Evolutionary conservation across 64 coral and sea anemone species (phyloP).

Genomic region (Montipora capricornis): DNA sequence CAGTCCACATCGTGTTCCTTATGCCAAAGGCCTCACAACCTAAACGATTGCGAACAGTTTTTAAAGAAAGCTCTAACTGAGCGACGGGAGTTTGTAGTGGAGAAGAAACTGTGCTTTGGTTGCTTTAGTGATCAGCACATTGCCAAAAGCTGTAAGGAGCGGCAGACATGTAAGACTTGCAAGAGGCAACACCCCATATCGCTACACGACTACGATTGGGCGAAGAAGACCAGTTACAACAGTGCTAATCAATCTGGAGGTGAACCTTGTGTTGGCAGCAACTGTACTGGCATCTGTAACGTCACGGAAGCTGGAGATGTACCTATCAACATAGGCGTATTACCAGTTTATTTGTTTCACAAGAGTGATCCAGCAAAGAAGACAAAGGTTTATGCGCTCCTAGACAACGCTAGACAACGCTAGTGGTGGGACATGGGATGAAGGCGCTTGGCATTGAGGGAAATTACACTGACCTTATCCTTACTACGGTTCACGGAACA

Average conservation of each 20-base stretch:
- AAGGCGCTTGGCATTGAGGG: conserved; percentile 56
- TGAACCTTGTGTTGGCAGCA: conserved; percentile 8
- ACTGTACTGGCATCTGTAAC: conserved; percentile 15
- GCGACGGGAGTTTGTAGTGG: conserved; percentile 23
- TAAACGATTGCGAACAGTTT: conserved; percentile 46
- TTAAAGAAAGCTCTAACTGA: conserved; percentile 33
- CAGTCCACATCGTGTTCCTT: neutral
- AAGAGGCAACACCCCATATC: conserved; percentile 72
- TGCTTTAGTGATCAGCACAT: conserved; percentile 46
- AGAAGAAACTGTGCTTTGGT: conserved; percentile 47
- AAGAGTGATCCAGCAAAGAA: conserved; percentile 35
- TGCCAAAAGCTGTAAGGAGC: conserved; percentile 50
- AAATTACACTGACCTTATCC: conserved; percentile 49
- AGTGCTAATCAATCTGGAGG: neutral
- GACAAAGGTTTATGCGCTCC: conserved; percentile 63
- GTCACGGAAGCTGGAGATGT: conserved; percentile 57
- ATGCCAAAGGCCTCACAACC: conserved; percentile 53
- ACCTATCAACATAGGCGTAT: conserved; percentile 53
- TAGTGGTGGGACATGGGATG: conserved; percentile 66
- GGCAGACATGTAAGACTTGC: conserved; percentile 57
- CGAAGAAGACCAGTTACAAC: neutral
- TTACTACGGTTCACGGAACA: conserved; percentile 72
- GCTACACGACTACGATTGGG: conserved; percentile 60
- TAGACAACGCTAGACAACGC: conserved; percentile 59
- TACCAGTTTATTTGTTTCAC: conserved; percentile 66